Evolutionary conservation across 2,888 invertebrate genomes (phyloP).

Genomic region (Sphaeridia pumilis): DNA sequence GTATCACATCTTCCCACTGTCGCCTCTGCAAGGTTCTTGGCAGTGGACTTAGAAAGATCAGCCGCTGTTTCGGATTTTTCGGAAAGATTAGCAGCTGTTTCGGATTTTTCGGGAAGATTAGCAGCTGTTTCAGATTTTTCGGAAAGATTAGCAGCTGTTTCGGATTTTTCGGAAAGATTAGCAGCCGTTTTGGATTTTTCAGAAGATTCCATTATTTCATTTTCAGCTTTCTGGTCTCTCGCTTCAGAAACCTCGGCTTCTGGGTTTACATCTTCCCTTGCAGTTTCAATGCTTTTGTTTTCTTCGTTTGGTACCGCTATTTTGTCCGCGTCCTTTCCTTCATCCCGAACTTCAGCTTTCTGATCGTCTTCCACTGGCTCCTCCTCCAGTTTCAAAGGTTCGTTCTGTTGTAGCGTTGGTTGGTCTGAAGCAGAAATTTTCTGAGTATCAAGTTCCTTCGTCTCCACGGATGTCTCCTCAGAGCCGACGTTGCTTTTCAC

Average conservation of each 20-base stretch:
- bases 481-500: not conserved
- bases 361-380: conserved; percentile 10
- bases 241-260: conserved; percentile 36
- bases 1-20: too few relatives aligned
- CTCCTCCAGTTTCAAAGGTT: conserved; percentile 29
- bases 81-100: too few relatives aligned
- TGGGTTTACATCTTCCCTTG: conserved; percentile 32
- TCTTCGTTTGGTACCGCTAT: conserved; percentile 25
- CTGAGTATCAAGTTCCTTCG: conserved; percentile 3
- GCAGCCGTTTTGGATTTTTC: conserved; percentile 19
- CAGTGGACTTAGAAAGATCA: too few relatives aligned
- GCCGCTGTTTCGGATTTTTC: too few relatives aligned
- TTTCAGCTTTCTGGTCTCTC: conserved; percentile 36
- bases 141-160: too few relatives aligned
- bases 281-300: conserved; percentile 13
- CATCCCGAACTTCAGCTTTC: conserved; percentile 6
- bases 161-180: too few relatives aligned
- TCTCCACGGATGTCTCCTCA: conserved; percentile 15
- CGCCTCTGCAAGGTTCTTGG: too few relatives aligned
- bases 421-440: conserved; percentile 11
- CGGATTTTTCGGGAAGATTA: too few relatives aligned
- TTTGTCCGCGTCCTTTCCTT: conserved; percentile 36
- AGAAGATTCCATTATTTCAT: conserved; percentile 21
- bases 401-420: conserved; percentile 19
- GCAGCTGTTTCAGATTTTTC: too few relatives aligned